phyloP scores from a whole-genome alignment of 2,113 vertebrate genomes.

The Geococcyx californianus region DNA sequence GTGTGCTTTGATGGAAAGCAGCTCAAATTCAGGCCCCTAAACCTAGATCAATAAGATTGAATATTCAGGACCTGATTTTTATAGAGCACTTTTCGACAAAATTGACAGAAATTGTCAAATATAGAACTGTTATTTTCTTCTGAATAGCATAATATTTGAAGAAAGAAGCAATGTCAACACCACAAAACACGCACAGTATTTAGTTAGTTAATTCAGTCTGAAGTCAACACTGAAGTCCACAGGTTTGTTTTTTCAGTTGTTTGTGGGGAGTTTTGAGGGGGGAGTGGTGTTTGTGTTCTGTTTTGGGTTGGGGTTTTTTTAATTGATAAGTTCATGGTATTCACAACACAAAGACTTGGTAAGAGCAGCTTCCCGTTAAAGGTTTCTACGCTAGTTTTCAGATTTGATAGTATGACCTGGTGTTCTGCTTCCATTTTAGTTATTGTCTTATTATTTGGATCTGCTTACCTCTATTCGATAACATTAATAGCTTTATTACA shows the following conservation, averaged over 20 bases:
- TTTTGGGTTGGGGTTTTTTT: background rate
- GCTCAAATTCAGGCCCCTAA: background rate
- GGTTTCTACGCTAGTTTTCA: background rate
- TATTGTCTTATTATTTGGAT: background rate
- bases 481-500: rapidly evolving
- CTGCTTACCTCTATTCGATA: background rate
- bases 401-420: background rate
- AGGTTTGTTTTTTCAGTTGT: background rate
- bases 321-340: background rate
- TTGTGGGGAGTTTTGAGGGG: too few relatives aligned
- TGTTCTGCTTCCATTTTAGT: background rate
- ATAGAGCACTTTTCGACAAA: background rate
- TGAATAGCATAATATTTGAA: background rate
- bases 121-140: background rate
- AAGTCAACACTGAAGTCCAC: background rate
- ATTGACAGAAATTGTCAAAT: background rate
- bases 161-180: background rate
- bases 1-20: background rate
- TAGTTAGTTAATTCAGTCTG: background rate
- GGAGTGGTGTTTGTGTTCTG: too few relatives aligned
- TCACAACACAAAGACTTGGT: background rate
- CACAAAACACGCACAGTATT: background rate
- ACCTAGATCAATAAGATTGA: background rate
- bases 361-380: background rate
- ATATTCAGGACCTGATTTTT: background rate